These are phyloP conservation scores for Phyllostomus discolor DNA, from an alignment of 2,113 vertebrate genomes.

Conservation along the genomic window DNA sequence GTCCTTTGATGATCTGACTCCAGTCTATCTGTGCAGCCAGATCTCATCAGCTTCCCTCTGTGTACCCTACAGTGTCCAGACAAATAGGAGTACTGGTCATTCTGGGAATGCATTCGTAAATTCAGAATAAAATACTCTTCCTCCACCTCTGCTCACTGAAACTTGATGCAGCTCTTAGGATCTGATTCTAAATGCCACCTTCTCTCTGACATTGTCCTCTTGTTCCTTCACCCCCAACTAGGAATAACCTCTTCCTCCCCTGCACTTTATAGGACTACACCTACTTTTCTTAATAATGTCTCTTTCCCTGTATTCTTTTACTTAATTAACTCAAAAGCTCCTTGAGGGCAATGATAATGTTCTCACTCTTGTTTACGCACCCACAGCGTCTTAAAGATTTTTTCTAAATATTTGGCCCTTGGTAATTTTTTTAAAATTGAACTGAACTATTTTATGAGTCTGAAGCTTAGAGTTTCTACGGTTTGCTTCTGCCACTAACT, in stretches of 20 bases:
- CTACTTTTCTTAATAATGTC: background rate
- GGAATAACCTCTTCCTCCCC: conserved; percentile 7
- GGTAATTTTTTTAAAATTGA: background rate
- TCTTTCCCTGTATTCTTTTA: background rate
- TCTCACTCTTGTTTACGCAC: background rate
- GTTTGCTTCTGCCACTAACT: background rate
- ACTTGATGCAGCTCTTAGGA: conserved; percentile 49
- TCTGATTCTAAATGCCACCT: conserved; percentile 35
- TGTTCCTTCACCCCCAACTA: background rate
- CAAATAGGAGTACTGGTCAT: conserved; percentile 59
- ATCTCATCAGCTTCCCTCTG: conserved; percentile 24
- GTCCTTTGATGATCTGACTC: conserved; percentile 57
- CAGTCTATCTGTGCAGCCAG: conserved; percentile 39
- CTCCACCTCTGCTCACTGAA: conserved; percentile 60
- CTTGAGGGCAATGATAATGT: background rate
- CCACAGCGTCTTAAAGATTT: background rate
- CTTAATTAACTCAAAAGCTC: conserved; percentile 11
- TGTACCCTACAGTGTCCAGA: conserved; percentile 27
- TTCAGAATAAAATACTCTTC: conserved; percentile 67
- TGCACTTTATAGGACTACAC: background rate
- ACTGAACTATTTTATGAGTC: background rate
- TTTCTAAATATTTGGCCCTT: background rate
- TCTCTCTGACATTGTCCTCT: conserved; percentile 32
- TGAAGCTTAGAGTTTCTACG: background rate
- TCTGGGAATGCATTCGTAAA: conserved; percentile 52